These are phyloP conservation scores for Pipra filicauda DNA, from an alignment of 2,113 vertebrate genomes.

Conservation along the genomic window DNA sequence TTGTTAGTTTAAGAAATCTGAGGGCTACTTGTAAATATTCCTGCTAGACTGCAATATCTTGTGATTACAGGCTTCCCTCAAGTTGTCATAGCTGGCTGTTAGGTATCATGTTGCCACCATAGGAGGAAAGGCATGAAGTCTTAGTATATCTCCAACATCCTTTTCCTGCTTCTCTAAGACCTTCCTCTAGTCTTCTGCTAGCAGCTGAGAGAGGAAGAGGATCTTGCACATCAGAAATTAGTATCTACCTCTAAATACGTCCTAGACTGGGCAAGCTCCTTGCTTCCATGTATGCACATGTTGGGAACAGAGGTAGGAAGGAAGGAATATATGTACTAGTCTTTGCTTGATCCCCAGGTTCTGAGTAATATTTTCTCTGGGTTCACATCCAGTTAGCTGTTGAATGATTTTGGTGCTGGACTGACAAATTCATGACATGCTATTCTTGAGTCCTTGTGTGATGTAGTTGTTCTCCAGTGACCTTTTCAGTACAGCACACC, in stretches of 20 bases:
- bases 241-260: background rate
- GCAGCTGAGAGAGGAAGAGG: background rate
- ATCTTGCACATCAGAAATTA: background rate
- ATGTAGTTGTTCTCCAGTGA: background rate
- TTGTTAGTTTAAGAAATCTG: background rate
- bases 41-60: background rate
- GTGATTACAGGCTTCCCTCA: background rate
- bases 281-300: fast-evolving
- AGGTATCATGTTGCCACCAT: background rate
- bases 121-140: background rate
- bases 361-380: background rate
- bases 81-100: background rate
- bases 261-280: background rate
- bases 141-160: background rate
- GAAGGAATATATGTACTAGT: fast-evolving
- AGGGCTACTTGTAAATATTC: background rate
- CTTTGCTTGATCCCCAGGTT: background rate
- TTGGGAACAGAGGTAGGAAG: background rate
- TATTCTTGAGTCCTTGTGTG: fast-evolving
- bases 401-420: background rate
- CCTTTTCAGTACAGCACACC: background rate
- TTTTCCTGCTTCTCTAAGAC: background rate
- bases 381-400: background rate
- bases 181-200: background rate
- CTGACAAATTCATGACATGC: background rate